Base-by-base conservation (phyloP, 2,113 vertebrate species). In the Beaufortia kweichowensis region DNA sequence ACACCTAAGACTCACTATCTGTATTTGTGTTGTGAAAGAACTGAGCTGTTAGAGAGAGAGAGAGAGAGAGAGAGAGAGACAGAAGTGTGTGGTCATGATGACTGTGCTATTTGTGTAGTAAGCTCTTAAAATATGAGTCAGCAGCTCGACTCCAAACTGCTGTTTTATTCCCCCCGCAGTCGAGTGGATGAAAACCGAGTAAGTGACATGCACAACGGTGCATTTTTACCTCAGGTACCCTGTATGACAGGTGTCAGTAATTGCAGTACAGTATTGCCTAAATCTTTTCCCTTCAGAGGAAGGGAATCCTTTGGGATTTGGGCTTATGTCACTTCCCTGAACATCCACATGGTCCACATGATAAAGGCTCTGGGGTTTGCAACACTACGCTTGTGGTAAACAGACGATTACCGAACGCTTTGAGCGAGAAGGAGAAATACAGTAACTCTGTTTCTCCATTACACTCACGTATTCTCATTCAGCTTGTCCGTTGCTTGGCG, bases 101-200 rank as follows among this genome's bases (percentile, higher is more conserved):
- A 77, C 64, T 69, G 3, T 43, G 75, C 63, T 41, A 17, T 76
- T 76, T 57, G 24, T 41, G 50, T 21, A 33, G 33, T 15, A 23
- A 24, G 64, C 56, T 56, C 60, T 48, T 6, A 69, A 33, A 77
- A 60, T n/a, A 33, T 69, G 75, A 77, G 65, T 69, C 75, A 77
- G 75, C 75, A 61, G 3, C 35, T 56, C 23, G 8, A 31, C 35
- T 39, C 48, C 31, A 23, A 14, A 21, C 9, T 23, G 11, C 14
- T 41, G n/a, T 35, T 66, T 41, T 57, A 6, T 31, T 15, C 6
- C 17, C 53, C 15, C 55, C n/a, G 8, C 46, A 70, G 50, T 5
- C 23, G n/a, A 50, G 10, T 14, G 46, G 66, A 33, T 14, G 28
- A 53, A 23, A 50, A 3, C 5, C 31, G 26, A 35, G 29, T 11